phyloP scores from a whole-genome alignment of 2,113 vertebrate species.

The Jaculus jaculus region DNA sequence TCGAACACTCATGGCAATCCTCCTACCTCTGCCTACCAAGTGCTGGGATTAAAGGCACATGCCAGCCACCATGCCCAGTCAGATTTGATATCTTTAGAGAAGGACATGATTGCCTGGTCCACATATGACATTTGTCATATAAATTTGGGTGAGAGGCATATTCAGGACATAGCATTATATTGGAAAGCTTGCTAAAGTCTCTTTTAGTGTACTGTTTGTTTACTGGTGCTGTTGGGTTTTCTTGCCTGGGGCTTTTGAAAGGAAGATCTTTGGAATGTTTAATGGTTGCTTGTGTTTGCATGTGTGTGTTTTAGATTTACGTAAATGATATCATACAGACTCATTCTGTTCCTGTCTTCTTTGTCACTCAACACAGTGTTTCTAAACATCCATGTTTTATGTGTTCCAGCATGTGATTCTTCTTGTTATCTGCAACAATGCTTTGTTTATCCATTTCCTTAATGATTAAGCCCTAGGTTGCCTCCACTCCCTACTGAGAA shows the following conservation, averaged over 20 bases:
- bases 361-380: constrained; percentile 24
- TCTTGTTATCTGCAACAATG: constrained; percentile 10
- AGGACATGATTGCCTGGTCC: not conserved
- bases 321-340: not conserved
- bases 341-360: constrained; percentile 34
- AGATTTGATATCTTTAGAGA: not conserved
- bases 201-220: constrained; percentile 43
- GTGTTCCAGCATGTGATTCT: not conserved
- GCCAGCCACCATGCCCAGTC: no score
- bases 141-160: not conserved
- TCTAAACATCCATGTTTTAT: constrained; percentile 41
- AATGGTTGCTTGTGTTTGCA: not conserved
- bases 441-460: constrained; percentile 9
- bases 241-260: constrained; percentile 16
- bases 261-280: constrained; percentile 54
- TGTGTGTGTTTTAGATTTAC: constrained; percentile 60
- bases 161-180: not conserved
- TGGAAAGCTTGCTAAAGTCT: constrained; percentile 11
- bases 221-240: constrained; percentile 23
- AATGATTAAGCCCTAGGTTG: not conserved
- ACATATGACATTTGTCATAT: not conserved
- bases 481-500: not conserved
- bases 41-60: no score
- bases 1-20: no score
- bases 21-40: no score